Percentiles rank a stretch among this genome's conserved stretches.
Conservation (phyloP, 2,797 vertebrate species). For the Tenualosa ilisha region DNA sequence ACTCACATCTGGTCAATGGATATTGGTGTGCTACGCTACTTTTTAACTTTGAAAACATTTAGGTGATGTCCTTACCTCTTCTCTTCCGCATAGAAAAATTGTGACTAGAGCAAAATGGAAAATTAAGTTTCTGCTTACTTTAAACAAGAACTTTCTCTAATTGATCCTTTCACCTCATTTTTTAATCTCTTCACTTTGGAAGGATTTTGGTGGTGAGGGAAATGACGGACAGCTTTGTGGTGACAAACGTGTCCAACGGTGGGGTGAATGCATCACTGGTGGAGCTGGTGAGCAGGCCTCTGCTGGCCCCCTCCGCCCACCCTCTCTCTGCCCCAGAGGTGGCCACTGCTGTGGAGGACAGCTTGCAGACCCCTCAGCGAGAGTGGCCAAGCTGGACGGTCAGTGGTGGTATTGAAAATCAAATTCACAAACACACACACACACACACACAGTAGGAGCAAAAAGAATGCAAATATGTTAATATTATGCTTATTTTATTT, state of each 20-base stretch:
- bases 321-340: conserved; percentile 64
- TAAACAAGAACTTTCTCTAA: too few species aligned
- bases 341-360: conserved; percentile 57
- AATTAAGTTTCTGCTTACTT: too few species aligned
- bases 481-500: too few species aligned
- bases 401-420: conserved; percentile 40
- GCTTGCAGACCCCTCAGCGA: conserved; percentile 53
- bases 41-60: too few species aligned
- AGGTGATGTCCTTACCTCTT: too few species aligned
- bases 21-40: too few species aligned
- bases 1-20: not conserved
- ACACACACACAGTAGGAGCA: not conserved
- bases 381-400: conserved; percentile 75
- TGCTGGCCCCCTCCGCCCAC: conserved; percentile 61
- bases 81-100: too few species aligned
- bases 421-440: not conserved
- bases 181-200: not conserved
- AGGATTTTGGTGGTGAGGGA: conserved; percentile 75
- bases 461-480: too few species aligned
- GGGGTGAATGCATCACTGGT: conserved; percentile 63
- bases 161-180: not conserved
- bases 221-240: conserved; percentile 44
- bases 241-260: conserved; percentile 34
- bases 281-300: conserved; percentile 65
- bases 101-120: too few species aligned